Conservation (phyloP, 2,797 vertebrate species). For the Sphenodon punctatus region DNA sequence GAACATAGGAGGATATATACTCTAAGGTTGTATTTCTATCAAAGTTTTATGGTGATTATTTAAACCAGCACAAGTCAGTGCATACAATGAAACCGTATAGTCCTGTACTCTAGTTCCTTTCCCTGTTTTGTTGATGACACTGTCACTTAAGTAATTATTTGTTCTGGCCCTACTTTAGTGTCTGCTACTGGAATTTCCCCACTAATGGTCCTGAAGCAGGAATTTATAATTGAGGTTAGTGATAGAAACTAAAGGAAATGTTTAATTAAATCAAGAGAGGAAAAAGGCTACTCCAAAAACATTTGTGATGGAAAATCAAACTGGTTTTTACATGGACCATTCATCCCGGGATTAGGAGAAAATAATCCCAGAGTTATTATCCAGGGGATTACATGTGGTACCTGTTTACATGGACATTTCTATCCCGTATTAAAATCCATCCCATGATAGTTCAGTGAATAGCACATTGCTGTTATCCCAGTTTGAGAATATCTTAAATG, state of each 20-base stretch:
- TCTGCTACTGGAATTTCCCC: slow-evolving; percentile 22
- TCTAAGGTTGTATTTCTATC: slow-evolving; percentile 27
- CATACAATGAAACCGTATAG: not conserved
- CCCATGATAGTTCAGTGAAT: no score
- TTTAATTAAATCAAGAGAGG: not conserved
- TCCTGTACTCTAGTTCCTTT: not conserved
- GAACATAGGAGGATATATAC: not conserved
- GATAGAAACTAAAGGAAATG: slow-evolving; percentile 2
- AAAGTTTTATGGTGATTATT: slow-evolving; percentile 15
- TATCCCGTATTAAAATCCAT: no score
- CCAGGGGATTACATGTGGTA: no score
- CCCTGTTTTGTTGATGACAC: slow-evolving; percentile 11
- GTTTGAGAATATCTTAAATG: no score
- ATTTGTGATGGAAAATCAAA: not conserved
- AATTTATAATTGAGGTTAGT: not conserved
- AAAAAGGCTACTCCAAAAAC: not conserved
- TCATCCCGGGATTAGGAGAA: no score
- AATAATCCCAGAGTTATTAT: no score
- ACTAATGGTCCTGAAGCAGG: not conserved
- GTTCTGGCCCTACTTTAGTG: slow-evolving; percentile 16
- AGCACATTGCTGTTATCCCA: no score
- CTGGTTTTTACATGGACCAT: no score
- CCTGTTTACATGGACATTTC: no score
- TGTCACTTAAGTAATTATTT: slow-evolving; percentile 30
- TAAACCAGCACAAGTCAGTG: slow-evolving; percentile 11